These are phyloP conservation scores for Doryteuthis pealeii DNA, from an alignment of 1,140 invertebrate species.

Conservation along the genomic window DNA sequence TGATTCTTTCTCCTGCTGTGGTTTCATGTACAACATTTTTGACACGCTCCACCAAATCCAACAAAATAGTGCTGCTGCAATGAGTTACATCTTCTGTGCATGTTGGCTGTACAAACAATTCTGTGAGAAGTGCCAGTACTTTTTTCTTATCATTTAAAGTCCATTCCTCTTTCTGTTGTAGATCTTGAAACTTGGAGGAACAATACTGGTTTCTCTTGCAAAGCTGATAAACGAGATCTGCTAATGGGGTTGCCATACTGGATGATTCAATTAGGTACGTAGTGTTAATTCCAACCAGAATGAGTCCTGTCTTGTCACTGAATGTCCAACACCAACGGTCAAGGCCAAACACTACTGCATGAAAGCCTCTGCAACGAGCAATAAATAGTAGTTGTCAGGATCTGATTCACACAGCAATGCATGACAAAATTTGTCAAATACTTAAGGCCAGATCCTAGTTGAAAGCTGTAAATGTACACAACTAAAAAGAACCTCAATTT, in stretches of 20 bases:
- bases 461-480: no score
- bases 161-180: constrained; percentile 39
- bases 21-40: constrained; percentile 13
- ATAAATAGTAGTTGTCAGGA: constrained; percentile 1
- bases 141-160: constrained; percentile 28
- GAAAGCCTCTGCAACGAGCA: constrained; percentile 4
- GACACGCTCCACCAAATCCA: constrained; percentile 36
- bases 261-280: neutral
- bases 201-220: constrained; percentile 8
- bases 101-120: constrained; percentile 29
- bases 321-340: neutral
- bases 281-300: no score
- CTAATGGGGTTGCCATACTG: neutral
- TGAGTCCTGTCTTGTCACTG: no score
- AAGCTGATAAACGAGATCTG: neutral
- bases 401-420: no score
- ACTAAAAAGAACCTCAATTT: no score
- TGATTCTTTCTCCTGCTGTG: neutral
- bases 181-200: constrained; percentile 1
- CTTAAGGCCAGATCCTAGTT: no score
- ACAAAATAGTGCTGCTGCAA: constrained; percentile 29
- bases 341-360: neutral
- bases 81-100: constrained; percentile 37
- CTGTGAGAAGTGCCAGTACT: constrained; percentile 28
- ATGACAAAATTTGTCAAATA: no score